Evolutionary conservation across 2,113 vertebrate genomes (phyloP), one percentile per base, ranked within the genome.

Genomic region (Marcusenius ussheri): DNA sequence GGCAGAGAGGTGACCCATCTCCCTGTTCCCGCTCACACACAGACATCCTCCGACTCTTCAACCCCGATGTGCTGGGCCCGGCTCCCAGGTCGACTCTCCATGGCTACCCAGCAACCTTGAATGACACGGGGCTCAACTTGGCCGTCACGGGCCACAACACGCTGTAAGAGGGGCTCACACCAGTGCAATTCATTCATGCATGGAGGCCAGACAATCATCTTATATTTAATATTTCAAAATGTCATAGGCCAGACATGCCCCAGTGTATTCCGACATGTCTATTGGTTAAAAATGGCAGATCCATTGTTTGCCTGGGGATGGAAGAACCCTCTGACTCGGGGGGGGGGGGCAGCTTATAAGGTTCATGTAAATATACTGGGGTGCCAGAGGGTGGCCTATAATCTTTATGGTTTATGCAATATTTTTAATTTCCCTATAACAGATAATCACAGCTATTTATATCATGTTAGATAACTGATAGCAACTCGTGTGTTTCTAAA

Each of bases 111-210:
- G 93, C 94, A 47, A 92, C 94, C 0, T 90, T 96, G 91, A 94
- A 93, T 3, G 94, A 96, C 15, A 95, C 96, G 0, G 96, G 96
- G 56, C 95, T 97, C 87, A 96, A 97, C 91, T 93, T 97, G 92
- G 96, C 96, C 0, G 94, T 96, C 87, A 96, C 96, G 0, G 96
- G 96, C 94, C 95, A 96, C 90, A 96, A 96, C 93, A 96, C 96
- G 31, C 95, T 94, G 96, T 97, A 93, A 93, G 93, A 89, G 58
- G 19, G 45, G 46, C 9, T 17, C 42, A 9, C 39, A 11, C 10
- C 7, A 46, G 24, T 1, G 8, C 39, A 3, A 31, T 3, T 49
- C 6, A 13, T 47, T 50, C 10, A 13, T 11, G 10, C 2, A 3
- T 47, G 49, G 11, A n/a, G 6, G 80, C 39, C 31, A 24, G 10